phyloP scores from a whole-genome alignment of 2,113 vertebrate genomes.

The Canis aureus region DNA sequence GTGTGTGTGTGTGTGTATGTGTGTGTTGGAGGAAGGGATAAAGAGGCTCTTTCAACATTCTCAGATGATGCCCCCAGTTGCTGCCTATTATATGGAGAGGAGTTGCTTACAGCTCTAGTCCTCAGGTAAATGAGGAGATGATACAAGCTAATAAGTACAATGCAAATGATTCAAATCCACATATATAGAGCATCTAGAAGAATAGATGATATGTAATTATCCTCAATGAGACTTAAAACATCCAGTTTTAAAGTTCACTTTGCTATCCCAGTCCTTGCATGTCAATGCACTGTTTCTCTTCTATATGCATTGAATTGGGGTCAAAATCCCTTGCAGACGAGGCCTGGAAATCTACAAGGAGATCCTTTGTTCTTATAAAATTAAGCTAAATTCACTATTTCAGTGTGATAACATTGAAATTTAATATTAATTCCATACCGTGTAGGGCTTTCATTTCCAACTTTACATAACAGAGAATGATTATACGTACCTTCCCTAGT shows the following conservation, averaged over 20 bases:
- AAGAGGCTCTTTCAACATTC: background rate
- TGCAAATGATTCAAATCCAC: background rate
- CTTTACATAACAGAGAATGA: constrained; percentile 60
- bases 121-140: background rate
- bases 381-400: constrained; percentile 62
- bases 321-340: constrained; percentile 37
- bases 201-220: background rate
- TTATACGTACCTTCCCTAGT: constrained; percentile 2
- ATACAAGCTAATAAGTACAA: background rate
- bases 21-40: background rate
- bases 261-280: background rate
- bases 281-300: background rate
- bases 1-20: background rate
- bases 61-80: background rate
- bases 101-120: background rate
- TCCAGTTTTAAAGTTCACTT: constrained; percentile 47
- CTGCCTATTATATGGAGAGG: rapidly evolving
- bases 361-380: constrained; percentile 64
- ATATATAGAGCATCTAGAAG: background rate
- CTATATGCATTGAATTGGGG: background rate
- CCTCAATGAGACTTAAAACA: background rate
- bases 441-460: constrained; percentile 56
- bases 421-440: constrained; percentile 62
- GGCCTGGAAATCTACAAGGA: constrained; percentile 10
- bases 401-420: constrained; percentile 11